A percentile compares a stretch with the other conserved stretches of the same genome.
Evolutionary conservation across 30 jellyfish, hydroid and myxozoan species (phyloP).

Genomic region (Clytia hemisphaerica): DNA sequence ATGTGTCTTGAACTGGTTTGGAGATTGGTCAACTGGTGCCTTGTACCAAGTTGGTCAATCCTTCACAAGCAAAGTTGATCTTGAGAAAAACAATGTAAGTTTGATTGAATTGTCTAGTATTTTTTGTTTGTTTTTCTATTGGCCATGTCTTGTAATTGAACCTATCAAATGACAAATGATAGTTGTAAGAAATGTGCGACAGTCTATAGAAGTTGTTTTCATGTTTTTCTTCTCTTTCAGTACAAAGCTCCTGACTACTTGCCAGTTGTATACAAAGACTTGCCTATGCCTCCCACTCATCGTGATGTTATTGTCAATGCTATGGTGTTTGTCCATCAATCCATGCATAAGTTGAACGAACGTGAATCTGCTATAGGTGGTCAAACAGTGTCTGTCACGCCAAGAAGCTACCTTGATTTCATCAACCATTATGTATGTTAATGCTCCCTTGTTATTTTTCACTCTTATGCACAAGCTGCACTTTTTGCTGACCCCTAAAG

Average conservation of each 20-base stretch:
- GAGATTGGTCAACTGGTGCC: slow-evolving; percentile 99
- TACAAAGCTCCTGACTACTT: slow-evolving; percentile 94
- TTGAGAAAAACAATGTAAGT: slow-evolving; percentile 91
- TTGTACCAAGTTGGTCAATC: slow-evolving; percentile 97
- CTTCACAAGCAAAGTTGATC: slow-evolving; percentile 86
- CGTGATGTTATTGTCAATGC: slow-evolving; percentile 96
- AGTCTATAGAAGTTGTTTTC: neutral
- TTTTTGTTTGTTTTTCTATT: no score
- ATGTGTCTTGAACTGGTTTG: slow-evolving; percentile 98
- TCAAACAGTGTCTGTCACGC: slow-evolving; percentile 91
- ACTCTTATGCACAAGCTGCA: no score
- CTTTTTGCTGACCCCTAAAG: no score
- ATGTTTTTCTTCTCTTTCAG: slow-evolving; percentile 30
- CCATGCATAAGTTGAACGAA: slow-evolving; percentile 83
- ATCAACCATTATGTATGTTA: slow-evolving; percentile 91
- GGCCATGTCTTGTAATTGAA: no score
- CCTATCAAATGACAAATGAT: no score
- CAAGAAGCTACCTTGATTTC: slow-evolving; percentile 93
- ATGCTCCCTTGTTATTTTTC: neutral
- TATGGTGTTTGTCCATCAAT: slow-evolving; percentile 97
- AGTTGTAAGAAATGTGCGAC: neutral
- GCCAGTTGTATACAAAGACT: slow-evolving; percentile 73
- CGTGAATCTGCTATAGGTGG: slow-evolving; percentile 88
- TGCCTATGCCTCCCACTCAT: slow-evolving; percentile 97
- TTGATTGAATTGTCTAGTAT: no score